Base-by-base conservation (phyloP, 2,797 vertebrate species). In the Sphenopsis melanotis region DNA sequence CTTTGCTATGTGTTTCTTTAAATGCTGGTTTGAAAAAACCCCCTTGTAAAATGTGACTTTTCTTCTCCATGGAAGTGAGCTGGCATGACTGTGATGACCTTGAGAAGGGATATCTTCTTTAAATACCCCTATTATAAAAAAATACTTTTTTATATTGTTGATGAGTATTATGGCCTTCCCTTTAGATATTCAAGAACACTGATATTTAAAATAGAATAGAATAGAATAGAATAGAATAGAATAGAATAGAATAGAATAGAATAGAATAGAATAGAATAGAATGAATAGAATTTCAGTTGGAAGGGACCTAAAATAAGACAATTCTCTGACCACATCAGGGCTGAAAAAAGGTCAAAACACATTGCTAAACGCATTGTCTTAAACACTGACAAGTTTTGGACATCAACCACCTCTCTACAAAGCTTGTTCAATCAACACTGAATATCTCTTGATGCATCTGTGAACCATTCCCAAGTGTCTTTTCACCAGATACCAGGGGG, bases 381-480 rank as follows among this genome's bases (percentile, higher is more conserved):
- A 76, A 85, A 30, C 2, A 7, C 4, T 49, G 29, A 53, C 7
- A 27, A 30, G 4, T 3, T 2, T 55, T 6, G 8, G 16, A 23
- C 3, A 20, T 44, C 2, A 1, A n/a, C 5, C 4, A 17, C 16
- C 12, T 49, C 27, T 57, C 26, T 29, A 52, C 2, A 2, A 34
- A 77, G 1, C 16, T 12, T 77, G 3, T 55, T 59, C 8, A 21
- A 12, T 44, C n/a, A 44, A 44, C n/a, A 5, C 6, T 36, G 46
- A 16, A 49, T 18, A 27, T 44, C 7, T 3, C 30, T 24, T 57
- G 15, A 2, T 2, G 2, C 13, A 34, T 23, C 27, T 61, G 24
- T 52, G 53, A 52, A 19, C 11, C 4, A 11, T 14, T 56, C 4
- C 15, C 17, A 9, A 1, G 1, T 0, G 3, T 8, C 4, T 39